A percentile compares a stretch with the other conserved stretches of the same genome.
Evolutionary conservation across 2,888 invertebrate species (phyloP).

Genomic region (Didymodactylos carnosus): DNA sequence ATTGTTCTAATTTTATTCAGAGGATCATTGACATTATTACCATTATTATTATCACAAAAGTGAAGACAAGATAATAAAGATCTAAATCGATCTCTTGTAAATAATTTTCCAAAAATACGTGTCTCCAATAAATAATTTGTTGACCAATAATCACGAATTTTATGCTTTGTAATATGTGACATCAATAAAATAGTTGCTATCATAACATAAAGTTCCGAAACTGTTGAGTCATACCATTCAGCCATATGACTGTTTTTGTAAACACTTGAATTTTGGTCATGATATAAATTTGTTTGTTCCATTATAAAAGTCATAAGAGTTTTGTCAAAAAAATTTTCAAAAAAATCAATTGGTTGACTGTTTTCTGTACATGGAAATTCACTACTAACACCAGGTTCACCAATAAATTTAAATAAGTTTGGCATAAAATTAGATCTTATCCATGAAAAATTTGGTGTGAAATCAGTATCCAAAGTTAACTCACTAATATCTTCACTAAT

Average conservation of each 20-base stretch:
- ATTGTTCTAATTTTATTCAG: too few species aligned
- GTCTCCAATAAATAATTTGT: neutral
- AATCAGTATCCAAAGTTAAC: neutral
- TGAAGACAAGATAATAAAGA: too few species aligned
- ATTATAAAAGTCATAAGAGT: neutral
- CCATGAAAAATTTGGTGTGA: neutral
- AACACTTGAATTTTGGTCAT: neutral
- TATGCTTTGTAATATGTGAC: neutral
- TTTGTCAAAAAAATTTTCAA: too few species aligned
- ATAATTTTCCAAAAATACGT: too few species aligned
- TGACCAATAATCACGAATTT: neutral
- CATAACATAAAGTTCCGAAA: neutral
- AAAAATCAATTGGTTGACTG: neutral
- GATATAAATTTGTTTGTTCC: neutral
- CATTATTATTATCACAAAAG: too few species aligned
- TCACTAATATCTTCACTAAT: neutral
- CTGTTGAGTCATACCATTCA: neutral
- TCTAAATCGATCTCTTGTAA: too few species aligned
- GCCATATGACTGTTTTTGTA: neutral
- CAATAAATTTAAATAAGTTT: too few species aligned
- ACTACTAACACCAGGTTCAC: too few species aligned
- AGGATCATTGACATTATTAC: too few species aligned
- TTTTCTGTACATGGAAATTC: neutral
- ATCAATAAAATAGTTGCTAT: neutral
- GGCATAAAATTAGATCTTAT: neutral